Conservation (phyloP, 2,113 vertebrate genomes). For the Chionomys nivalis region DNA sequence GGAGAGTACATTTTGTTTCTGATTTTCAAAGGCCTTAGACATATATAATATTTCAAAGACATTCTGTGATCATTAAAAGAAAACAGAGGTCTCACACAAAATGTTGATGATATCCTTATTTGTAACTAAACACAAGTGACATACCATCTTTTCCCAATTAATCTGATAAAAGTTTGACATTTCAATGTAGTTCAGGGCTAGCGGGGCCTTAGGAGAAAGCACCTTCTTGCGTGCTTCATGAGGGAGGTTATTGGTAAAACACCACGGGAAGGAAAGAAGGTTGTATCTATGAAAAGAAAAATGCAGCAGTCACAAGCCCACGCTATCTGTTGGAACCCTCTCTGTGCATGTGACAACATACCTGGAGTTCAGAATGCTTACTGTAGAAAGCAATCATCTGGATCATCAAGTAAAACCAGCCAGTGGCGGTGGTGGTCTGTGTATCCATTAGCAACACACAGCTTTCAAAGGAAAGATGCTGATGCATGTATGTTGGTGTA, state of each 20-base stretch:
- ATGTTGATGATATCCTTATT: neutral
- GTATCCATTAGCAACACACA: neutral
- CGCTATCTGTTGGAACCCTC: neutral
- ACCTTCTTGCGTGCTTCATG: neutral
- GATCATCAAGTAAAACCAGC: neutral
- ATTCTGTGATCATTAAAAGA: neutral
- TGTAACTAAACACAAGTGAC: neutral
- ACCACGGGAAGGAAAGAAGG: neutral
- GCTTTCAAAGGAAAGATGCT: constrained; percentile 16
- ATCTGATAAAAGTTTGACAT: constrained; percentile 24
- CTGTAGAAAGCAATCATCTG: neutral
- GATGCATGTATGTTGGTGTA: neutral
- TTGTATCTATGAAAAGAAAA: neutral
- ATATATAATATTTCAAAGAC: neutral
- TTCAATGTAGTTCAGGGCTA: neutral
- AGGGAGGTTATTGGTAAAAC: neutral
- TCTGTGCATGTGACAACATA: neutral
- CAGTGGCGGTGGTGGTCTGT: neutral
- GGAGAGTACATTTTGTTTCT: neutral
- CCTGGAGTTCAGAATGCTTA: neutral
- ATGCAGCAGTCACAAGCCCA: neutral
- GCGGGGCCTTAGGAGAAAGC: neutral
- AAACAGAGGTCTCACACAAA: neutral
- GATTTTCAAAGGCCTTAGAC: constrained; percentile 16
- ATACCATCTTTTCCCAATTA: neutral